Conservation (phyloP, 2,113 vertebrate genomes). For the Festucalex cinctus region DNA sequence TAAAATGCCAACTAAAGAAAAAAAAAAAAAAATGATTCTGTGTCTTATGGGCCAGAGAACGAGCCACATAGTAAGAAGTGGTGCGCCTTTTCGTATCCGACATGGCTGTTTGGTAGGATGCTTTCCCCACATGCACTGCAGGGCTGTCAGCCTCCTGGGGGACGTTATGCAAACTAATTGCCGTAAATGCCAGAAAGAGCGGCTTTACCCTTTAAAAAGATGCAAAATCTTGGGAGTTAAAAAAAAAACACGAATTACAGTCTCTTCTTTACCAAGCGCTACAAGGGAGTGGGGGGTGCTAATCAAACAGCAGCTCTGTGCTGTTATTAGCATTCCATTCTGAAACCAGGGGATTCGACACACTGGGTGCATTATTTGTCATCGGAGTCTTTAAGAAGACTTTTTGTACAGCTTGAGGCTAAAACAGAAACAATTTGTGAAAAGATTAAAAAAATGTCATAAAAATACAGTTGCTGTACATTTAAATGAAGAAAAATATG, state of each 20-base stretch:
- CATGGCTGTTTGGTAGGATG: background rate
- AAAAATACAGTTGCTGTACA: slow-evolving; percentile 41
- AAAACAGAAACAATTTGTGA: slow-evolving; percentile 3
- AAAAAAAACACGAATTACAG: slow-evolving; percentile 39
- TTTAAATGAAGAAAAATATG: slow-evolving; percentile 38
- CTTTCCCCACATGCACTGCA: slow-evolving; percentile 21
- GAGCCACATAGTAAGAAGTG: background rate
- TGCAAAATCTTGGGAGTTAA: slow-evolving; percentile 35
- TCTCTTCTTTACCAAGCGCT: slow-evolving; percentile 28
- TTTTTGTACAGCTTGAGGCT: slow-evolving; percentile 11
- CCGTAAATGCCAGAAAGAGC: slow-evolving; percentile 38
- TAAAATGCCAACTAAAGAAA: background rate
- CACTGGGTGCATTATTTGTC: background rate
- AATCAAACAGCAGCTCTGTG: slow-evolving; percentile 35
- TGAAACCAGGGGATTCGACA: slow-evolving; percentile 26
- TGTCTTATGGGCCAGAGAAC: slow-evolving; percentile 1
- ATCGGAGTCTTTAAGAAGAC: background rate
- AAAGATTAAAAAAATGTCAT: slow-evolving; percentile 20
- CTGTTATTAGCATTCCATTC: slow-evolving; percentile 39
- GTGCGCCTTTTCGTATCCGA: slow-evolving; percentile 6
- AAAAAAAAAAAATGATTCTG: background rate
- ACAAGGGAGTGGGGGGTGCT: slow-evolving; percentile 14
- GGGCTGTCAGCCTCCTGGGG: slow-evolving; percentile 1
- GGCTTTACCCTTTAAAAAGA: slow-evolving; percentile 35
- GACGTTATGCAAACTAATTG: slow-evolving; percentile 29